Evolutionary conservation across 2,797 vertebrate genomes (phyloP).

Genomic region (Lepidocolaptes lacrymiger): DNA sequence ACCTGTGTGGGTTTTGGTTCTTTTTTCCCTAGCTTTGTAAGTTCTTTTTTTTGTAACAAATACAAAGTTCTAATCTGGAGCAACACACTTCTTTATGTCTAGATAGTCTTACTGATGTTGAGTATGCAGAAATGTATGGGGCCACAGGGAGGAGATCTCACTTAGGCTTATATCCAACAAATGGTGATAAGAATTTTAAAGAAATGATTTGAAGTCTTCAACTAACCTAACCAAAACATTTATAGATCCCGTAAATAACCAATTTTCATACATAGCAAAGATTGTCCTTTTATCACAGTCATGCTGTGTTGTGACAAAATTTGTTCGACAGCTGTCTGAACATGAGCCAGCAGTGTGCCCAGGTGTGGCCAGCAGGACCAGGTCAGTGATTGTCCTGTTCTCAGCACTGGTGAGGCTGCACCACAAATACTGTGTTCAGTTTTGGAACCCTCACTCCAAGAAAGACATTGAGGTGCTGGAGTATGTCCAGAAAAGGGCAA

Average conservation of each 20-base stretch:
- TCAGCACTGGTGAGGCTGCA: not conserved
- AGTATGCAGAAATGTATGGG: not conserved
- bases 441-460: not conserved
- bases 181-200: not conserved
- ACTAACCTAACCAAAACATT: not conserved
- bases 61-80: not conserved
- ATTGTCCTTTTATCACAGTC: not conserved
- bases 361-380: not conserved
- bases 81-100: not conserved
- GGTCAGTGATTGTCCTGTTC: not conserved
- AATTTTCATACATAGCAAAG: not conserved
- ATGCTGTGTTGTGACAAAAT: not conserved
- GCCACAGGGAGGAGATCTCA: not conserved
- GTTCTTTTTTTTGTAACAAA: not conserved
- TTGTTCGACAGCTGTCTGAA: not conserved
- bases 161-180: not conserved
- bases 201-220: not conserved
- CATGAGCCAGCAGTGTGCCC: not conserved
- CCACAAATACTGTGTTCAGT: not conserved
- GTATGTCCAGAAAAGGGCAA: not conserved
- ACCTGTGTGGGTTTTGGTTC: not conserved
- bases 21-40: not conserved
- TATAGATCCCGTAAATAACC: not conserved
- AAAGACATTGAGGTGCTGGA: not conserved
- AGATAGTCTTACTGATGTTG: not conserved